Evolutionary conservation across 1,140 invertebrate species (phyloP).

Genomic region (Bombyx mandarina): DNA sequence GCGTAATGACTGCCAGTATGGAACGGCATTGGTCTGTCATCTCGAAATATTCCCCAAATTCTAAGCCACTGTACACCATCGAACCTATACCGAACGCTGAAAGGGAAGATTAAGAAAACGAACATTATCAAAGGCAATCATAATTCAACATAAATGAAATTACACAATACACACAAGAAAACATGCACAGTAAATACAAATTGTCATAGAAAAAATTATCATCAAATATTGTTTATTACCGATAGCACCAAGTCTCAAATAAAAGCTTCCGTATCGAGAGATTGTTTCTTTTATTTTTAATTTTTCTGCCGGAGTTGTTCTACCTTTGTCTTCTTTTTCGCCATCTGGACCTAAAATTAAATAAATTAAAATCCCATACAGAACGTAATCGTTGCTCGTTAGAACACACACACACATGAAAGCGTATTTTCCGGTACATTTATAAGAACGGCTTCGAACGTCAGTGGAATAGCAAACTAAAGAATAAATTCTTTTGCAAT

Average conservation of each 20-base stretch:
- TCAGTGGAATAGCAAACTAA: slow-evolving; percentile 52
- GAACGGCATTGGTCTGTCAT: slow-evolving; percentile 72
- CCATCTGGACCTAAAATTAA: slow-evolving; percentile 28
- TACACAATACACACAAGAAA: not conserved
- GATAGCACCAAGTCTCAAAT: slow-evolving; percentile 84
- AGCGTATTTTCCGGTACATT: slow-evolving; percentile 33
- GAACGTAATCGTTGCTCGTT: slow-evolving; percentile 7
- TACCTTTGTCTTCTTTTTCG: slow-evolving; percentile 48
- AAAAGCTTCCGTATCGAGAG: slow-evolving; percentile 81
- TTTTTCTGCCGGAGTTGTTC: slow-evolving; percentile 46
- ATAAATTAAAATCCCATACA: not conserved
- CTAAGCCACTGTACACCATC: slow-evolving; percentile 81
- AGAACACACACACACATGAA: slow-evolving; percentile 18
- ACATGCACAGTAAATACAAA: slow-evolving; percentile 9
- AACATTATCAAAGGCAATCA: too few relatives aligned
- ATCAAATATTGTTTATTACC: slow-evolving; percentile 49
- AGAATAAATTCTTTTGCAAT: slow-evolving; percentile 52
- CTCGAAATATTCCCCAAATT: slow-evolving; percentile 79
- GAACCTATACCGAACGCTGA: slow-evolving; percentile 80
- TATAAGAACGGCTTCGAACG: slow-evolving; percentile 48
- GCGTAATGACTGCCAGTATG: slow-evolving; percentile 73
- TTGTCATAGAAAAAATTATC: not conserved
- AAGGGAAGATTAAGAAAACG: too few relatives aligned
- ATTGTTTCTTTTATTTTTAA: slow-evolving; percentile 54
- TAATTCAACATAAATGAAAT: too few relatives aligned